Evolutionary conservation across 2,888 invertebrate species (phyloP), one percentile per base, ranked within the genome.

Genomic region (Imbricaverruca yamaguchii): DNA sequence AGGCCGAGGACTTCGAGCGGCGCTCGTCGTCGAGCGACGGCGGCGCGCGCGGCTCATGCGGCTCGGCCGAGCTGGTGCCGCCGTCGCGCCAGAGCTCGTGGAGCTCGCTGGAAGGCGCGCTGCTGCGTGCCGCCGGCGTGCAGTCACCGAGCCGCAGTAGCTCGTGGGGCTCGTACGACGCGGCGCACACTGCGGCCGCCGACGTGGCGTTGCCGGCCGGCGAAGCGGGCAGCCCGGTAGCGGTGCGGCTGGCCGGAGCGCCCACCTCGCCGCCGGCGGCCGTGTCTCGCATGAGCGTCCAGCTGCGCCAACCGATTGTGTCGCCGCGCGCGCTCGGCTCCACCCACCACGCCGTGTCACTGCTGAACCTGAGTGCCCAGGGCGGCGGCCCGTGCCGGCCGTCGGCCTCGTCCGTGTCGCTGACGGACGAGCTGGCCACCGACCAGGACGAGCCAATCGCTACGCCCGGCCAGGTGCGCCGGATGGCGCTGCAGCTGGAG

Each of bases 81-180:
- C 84, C 84, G 39, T 84, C 84, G 15, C 81, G 84, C 39, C 84
- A 85, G 81, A 84, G 84, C 81, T 85, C 85, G 15, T 85, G 84
- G 84, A 84, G 85, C 4, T 85, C 85, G n/a, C 56, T 59, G 79
- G 79, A 57, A 13, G 80, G 80, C 23, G 83, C 80, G 4, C 61
- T 82, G 56, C 78, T 80, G 56, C 63, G 80, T 12, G 79, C 80
- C 57, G 82, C 84, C 3, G 84, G 86, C 18, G 85, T 90, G 57
- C 89, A 90, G 63, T 89, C 89, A 69, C 90, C 91, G 2, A 91
- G 91, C 84, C 88, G 93, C 61, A 93, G 93, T 87, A 92, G 92
- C 87, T 93, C 93, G 80, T 93, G 93, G 92, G 92, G 91, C 86
- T 92, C 92, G 61, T 91, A 91, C 86, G 93, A 93, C 87, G 93